Conservation (phyloP, 2,113 vertebrate species). For the Spheniscus mendiculus region DNA sequence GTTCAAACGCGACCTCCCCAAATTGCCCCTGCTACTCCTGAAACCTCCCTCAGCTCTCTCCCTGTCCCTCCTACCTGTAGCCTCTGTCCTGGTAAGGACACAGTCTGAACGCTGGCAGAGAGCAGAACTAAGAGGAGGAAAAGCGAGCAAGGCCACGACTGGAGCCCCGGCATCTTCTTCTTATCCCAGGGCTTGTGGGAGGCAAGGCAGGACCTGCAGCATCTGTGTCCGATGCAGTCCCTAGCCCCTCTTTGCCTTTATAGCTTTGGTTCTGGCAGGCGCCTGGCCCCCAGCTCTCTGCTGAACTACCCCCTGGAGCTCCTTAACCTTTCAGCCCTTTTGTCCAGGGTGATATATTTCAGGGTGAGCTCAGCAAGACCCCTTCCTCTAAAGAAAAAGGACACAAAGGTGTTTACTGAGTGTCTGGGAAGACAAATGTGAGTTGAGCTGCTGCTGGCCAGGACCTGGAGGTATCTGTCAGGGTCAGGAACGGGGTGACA, state of each 20-base stretch:
- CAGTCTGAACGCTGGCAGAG: conserved; percentile 29
- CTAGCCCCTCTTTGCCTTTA: conserved; percentile 3
- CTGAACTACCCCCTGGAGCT: conserved; percentile 35
- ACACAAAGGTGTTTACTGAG: conserved; percentile 65
- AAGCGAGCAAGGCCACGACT: neutral
- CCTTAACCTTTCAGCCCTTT: conserved; percentile 65
- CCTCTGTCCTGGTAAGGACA: conserved; percentile 38
- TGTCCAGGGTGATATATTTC: conserved; percentile 62
- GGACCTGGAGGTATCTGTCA: conserved; percentile 1
- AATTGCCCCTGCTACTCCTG: neutral
- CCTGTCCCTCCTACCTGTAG: conserved; percentile 49
- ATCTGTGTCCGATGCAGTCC: neutral
- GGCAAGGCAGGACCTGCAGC: neutral
- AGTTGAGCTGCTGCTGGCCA: conserved; percentile 20
- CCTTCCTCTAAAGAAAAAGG: conserved; percentile 57
- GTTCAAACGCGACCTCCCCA: neutral
- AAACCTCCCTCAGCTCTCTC: neutral
- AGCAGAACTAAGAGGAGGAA: conserved; percentile 31
- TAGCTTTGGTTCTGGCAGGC: conserved; percentile 32
- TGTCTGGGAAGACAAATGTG: conserved; percentile 57
- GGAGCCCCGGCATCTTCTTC: conserved; percentile 33
- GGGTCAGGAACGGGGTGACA: neutral
- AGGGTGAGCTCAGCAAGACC: conserved; percentile 68
- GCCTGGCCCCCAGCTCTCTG: conserved; percentile 9
- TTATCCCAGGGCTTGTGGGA: neutral